Conservation (phyloP, 2,888 invertebrate species). For the Caenorhabditis auriculariae region DNA sequence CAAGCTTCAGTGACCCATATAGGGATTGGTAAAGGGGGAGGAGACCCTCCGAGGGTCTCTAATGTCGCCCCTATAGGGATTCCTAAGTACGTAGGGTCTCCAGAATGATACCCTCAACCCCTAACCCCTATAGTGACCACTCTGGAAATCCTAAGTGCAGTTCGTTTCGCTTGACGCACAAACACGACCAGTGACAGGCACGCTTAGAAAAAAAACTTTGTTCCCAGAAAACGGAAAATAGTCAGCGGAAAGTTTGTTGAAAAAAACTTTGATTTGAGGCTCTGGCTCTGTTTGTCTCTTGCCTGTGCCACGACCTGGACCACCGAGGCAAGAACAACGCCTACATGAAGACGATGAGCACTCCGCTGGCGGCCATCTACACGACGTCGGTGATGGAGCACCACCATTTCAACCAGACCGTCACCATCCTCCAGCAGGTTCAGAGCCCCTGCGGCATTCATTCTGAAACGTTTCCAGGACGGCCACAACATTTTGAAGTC, state of each 20-base stretch:
- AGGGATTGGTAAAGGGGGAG: neutral
- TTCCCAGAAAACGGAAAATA: no score
- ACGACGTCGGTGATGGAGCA: slow-evolving; percentile 84
- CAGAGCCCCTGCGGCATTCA: neutral
- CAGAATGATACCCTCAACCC: no score
- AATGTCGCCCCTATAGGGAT: neutral
- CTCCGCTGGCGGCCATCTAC: slow-evolving; percentile 81
- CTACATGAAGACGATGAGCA: slow-evolving; percentile 80
- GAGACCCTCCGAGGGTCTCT: neutral
- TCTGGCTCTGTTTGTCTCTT: slow-evolving; percentile 78
- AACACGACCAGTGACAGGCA: no score
- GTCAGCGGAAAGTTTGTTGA: no score
- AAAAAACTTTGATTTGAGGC: slow-evolving; percentile 69
- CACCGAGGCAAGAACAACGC: slow-evolving; percentile 81
- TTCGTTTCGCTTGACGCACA: no score
- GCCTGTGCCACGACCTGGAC: slow-evolving; percentile 82
- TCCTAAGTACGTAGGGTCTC: no score
- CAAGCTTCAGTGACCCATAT: no score
- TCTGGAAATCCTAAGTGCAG: no score
- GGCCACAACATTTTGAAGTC: slow-evolving; percentile 79
- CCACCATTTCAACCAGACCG: slow-evolving; percentile 85
- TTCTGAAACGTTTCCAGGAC: slow-evolving; percentile 66
- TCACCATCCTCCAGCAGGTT: slow-evolving; percentile 78
- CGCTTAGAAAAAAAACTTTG: neutral
- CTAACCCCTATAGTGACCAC: no score